phyloP scores from a whole-genome alignment of 2,888 invertebrate genomes.

The Anodontia alba region DNA sequence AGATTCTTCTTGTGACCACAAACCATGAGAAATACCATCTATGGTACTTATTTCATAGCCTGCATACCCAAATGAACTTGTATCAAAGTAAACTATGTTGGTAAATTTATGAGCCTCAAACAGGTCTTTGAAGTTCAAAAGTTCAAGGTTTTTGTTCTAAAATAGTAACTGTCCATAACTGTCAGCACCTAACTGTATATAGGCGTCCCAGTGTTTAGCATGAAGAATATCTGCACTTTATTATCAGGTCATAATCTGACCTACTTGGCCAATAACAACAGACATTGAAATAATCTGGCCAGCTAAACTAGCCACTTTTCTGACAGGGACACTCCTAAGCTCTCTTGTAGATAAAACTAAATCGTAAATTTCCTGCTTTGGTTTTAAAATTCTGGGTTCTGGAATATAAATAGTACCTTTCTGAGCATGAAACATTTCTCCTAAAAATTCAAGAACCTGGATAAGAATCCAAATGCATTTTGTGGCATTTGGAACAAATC shows the following conservation, averaged over 20 bases:
- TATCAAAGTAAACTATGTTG: conserved; percentile 40
- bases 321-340: conserved; percentile 32
- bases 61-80: conserved; percentile 35
- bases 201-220: conserved; percentile 28
- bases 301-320: conserved; percentile 38
- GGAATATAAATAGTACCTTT: conserved; percentile 27
- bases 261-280: conserved; percentile 40
- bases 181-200: conserved; percentile 22
- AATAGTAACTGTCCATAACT: conserved; percentile 27
- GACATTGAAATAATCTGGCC: conserved; percentile 48
- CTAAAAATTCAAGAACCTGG: conserved; percentile 34
- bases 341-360: not conserved
- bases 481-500: conserved; percentile 40
- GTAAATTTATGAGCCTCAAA: conserved; percentile 26
- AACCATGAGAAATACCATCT: conserved; percentile 41
- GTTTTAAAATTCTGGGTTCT: conserved; percentile 22
- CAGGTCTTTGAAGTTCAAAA: conserved; percentile 28
- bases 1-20: conserved; percentile 43
- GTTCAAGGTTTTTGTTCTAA: conserved; percentile 20
- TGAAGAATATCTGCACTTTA: conserved; percentile 28
- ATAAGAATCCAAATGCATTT: conserved; percentile 43
- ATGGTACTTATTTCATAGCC: conserved; percentile 37
- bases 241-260: conserved; percentile 42
- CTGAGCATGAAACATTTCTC: conserved; percentile 16
- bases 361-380: not conserved